Conservation (phyloP, 1,140 invertebrate species). For the Papilio machaon region DNA sequence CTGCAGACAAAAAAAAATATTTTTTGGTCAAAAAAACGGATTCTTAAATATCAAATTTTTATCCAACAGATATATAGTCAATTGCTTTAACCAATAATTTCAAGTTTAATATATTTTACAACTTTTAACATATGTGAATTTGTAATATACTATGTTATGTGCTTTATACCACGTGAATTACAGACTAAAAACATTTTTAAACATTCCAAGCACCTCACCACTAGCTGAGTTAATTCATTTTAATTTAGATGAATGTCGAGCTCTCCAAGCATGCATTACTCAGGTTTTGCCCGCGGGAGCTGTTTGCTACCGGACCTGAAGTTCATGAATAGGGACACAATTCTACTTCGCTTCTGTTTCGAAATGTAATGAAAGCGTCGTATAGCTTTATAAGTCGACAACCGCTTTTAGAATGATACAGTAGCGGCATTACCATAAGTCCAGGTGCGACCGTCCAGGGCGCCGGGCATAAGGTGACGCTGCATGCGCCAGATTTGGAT, state of each 20-base stretch:
- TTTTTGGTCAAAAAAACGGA: too few species aligned
- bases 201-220: neutral
- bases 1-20: too few species aligned
- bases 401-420: neutral
- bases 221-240: neutral
- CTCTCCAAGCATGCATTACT: neutral
- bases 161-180: neutral
- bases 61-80: too few species aligned
- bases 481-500: too few species aligned
- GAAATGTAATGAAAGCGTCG: neutral
- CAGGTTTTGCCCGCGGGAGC: neutral
- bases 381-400: neutral
- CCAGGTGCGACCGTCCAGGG: too few species aligned
- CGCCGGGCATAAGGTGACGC: too few species aligned
- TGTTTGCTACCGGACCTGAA: neutral
- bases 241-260: neutral
- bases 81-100: too few species aligned
- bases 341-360: neutral
- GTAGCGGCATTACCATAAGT: too few species aligned
- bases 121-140: neutral
- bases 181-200: neutral
- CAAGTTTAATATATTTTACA: neutral
- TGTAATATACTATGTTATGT: neutral
- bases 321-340: neutral
- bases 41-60: too few species aligned